Base-by-base conservation (phyloP, 2,888 invertebrate genomes). In the Mythimna pallens region DNA sequence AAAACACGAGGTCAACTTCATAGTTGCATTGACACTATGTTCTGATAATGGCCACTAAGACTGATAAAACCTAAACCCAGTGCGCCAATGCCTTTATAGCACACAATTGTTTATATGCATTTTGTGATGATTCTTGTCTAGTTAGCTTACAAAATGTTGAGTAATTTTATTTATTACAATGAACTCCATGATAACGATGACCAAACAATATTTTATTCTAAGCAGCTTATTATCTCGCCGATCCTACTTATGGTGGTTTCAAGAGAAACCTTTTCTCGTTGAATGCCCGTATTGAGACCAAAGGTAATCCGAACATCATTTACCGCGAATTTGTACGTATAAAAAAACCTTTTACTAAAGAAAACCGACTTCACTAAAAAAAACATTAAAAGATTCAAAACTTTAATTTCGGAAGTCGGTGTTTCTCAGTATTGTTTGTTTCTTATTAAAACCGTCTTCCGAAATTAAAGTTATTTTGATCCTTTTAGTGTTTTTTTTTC, bases 171-270 rank as follows among this genome's bases (percentile, higher is more conserved):
- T 54, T n/a, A 61, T 43, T 20, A 8, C 17, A 12, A 34, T 54
- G 22, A 54, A 14, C 25, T 62, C 72, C 25, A 25, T 34, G 43
- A 55, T 55, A 61, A 25, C 10, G 30, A 40, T 52, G 17, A 54
- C 8, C 20, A 70, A 43, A 43, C 20, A 70, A 43, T 52, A 59
- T 34, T 59, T 40, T 43, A 20, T 70, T 54, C 25, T n/a, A n/a
- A n/a, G n/a, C n/a, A n/a, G 6, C 20, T 43, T 72, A 22, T 47
- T 43, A 55, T 70, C 25, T 36, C 12, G 20, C 14, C 20, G 3
- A 20, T 34, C 6, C 14, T 36, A 34, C 12, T n/a, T 12, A 47
- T 25, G 8, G 9, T 36, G 22, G 17, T 72, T 36, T 5, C 34
- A 36, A 36, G n/a, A 62, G 5, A 43, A 59, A 40, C n/a, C 47